phyloP scores from a whole-genome alignment of 2,113 vertebrate species.

The Amblyopsis rosae region DNA sequence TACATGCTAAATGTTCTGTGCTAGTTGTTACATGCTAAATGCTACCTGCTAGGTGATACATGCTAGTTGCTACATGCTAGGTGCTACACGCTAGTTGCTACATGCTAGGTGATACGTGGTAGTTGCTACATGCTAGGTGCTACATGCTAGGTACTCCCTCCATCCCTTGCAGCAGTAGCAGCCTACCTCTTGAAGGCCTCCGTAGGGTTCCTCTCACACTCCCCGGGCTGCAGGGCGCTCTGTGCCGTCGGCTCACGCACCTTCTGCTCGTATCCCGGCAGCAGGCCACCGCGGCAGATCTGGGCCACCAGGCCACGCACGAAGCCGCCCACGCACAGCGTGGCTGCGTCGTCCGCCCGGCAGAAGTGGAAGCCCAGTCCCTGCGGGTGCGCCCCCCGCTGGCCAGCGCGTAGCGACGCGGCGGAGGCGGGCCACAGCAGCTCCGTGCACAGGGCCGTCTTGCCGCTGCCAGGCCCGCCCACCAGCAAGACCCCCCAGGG shows the following conservation, averaged over 20 bases:
- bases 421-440: conserved; percentile 91
- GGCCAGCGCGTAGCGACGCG: conserved; percentile 65
- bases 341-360: conserved; percentile 92
- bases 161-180: neutral
- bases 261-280: conserved; percentile 91
- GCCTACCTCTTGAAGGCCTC: conserved; percentile 97
- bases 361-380: conserved; percentile 94
- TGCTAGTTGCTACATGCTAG: no score
- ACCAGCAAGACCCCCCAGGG: conserved; percentile 94
- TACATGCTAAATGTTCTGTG: no score
- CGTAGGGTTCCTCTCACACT: conserved; percentile 93
- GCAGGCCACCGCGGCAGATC: conserved; percentile 83
- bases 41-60: no score
- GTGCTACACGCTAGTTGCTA: no score
- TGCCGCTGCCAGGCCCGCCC: conserved; percentile 94
- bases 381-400: conserved; percentile 87
- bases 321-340: conserved; percentile 88
- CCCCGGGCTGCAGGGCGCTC: conserved; percentile 85
- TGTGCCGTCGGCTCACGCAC: conserved; percentile 88
- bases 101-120: no score
- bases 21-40: no score
- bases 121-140: no score
- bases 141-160: neutral
- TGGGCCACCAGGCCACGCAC: conserved; percentile 86
- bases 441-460: conserved; percentile 93